phyloP scores from a whole-genome alignment of 2,113 vertebrate species.

The Corythaixoides concolor region DNA sequence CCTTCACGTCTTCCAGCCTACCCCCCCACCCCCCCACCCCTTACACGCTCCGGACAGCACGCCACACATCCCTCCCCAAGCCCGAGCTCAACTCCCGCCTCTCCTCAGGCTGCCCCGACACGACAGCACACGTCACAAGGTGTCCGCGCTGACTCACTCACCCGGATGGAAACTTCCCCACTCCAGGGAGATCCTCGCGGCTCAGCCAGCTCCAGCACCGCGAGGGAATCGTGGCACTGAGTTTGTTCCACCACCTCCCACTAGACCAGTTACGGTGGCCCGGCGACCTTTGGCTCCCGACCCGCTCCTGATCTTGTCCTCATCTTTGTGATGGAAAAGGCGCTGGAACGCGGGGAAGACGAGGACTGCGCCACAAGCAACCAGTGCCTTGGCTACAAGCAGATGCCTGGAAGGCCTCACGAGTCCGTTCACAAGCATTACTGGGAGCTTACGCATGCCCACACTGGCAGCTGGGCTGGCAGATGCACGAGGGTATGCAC shows the following conservation, averaged over 20 bases:
- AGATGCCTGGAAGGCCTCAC: neutral
- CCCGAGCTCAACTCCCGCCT: neutral
- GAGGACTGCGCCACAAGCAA: neutral
- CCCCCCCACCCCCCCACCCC: accelerated
- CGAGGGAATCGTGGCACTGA: accelerated
- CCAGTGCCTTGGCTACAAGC: neutral
- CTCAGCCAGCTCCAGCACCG: neutral
- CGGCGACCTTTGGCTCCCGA: neutral
- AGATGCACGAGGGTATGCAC: neutral
- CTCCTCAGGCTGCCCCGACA: neutral
- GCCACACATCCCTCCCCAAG: neutral
- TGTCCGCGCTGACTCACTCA: neutral
- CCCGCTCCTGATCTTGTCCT: neutral
- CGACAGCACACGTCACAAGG: neutral
- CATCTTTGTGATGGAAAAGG: neutral
- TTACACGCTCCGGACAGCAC: neutral
- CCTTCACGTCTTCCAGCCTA: neutral
- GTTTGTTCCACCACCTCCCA: neutral
- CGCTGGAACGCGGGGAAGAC: neutral
- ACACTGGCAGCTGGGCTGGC: neutral
- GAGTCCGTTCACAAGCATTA: neutral
- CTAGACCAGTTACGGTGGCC: neutral
- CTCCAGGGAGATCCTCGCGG: neutral
- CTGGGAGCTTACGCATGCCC: neutral
- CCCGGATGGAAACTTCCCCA: neutral